Evolutionary conservation across 2,113 vertebrate species (phyloP), one percentile per base, ranked within the genome.

Genomic region (Cercopithecus mona): DNA sequence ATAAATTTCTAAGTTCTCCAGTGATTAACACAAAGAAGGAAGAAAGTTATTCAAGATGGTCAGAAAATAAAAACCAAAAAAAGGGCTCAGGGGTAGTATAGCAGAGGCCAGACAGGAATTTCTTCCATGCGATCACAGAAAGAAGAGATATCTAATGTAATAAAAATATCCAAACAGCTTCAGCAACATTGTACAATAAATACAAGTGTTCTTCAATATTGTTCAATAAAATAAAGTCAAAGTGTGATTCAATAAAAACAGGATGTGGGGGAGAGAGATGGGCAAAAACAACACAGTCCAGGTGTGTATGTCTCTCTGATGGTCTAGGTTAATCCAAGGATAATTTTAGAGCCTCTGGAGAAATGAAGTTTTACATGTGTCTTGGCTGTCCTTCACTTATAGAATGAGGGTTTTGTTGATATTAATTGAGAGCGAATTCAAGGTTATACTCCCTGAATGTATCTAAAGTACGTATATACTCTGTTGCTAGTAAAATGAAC

Each of bases 371-470:
- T 48, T 93, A 12, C 43, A 6, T 66, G 25, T 18, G 10, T 91
- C 38, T 92, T 79, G 8, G 40, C 80, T 57, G n/a, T 55, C 40
- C 55, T 93, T 61, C 57, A 79, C 32, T 83, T 76, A 76, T 64
- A 52, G 40, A 90, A 94, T 61, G 18, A 83, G 35, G 0, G 18
- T 81, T 90, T 93, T 68, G 20, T 48, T 86, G 55, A 76, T 61
- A 73, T 80, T 40, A 83, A 23, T 82, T 70, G 55, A 78, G 17
- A 78, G 25, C 30, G 4, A 97, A 96, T 88, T 97, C n/a, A 87
- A 94, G 10, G 14, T 73, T 90, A 90, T 35, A 43, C 1, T 87
- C 32, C 25, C 48, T 48, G 23, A 70, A 45, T 45, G 10, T 59
- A 61, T 50, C 90, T 86, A 23, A 76, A 87, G 7, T 90, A 76